A percentile compares a stretch with the other conserved stretches of the same genome.
These are phyloP conservation scores for Myiotriccus ornatus DNA, from an alignment of 2,797 vertebrate species.

Conservation along the genomic window DNA sequence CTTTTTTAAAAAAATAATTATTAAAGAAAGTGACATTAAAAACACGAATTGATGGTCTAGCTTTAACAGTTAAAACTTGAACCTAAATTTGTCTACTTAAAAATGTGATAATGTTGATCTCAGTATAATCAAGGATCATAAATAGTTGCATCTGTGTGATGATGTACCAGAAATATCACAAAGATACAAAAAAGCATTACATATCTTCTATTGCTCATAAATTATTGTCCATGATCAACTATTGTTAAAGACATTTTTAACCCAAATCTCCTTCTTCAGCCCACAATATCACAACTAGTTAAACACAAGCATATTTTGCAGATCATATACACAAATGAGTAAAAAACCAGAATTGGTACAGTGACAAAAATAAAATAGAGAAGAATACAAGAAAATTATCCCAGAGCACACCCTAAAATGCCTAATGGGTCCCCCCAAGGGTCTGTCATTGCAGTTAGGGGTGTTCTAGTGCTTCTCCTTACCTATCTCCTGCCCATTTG, in stretches of 20 bases:
- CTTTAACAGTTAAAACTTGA: neutral
- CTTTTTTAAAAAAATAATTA: neutral
- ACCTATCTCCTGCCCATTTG: accelerated
- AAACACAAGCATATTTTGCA: neutral
- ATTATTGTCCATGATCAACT: neutral
- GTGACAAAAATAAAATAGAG: neutral
- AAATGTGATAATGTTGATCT: neutral
- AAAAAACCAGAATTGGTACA: neutral
- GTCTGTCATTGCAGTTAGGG: neutral
- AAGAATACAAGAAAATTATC: neutral
- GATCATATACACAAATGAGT: neutral
- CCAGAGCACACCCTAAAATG: neutral
- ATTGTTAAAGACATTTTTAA: neutral
- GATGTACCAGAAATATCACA: neutral
- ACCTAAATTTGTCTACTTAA: neutral
- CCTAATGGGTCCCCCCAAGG: neutral
- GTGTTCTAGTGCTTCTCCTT: neutral
- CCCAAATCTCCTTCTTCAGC: neutral
- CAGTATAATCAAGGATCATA: neutral
- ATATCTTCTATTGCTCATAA: neutral
- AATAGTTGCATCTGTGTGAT: neutral
- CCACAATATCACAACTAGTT: neutral
- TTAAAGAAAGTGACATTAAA: neutral
- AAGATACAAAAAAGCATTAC: neutral
- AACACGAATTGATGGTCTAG: neutral